Percentiles rank a stretch among this genome's conserved stretches.
phyloP scores from a whole-genome alignment of 2,888 invertebrate genomes.

The Torymus tubicola region DNA sequence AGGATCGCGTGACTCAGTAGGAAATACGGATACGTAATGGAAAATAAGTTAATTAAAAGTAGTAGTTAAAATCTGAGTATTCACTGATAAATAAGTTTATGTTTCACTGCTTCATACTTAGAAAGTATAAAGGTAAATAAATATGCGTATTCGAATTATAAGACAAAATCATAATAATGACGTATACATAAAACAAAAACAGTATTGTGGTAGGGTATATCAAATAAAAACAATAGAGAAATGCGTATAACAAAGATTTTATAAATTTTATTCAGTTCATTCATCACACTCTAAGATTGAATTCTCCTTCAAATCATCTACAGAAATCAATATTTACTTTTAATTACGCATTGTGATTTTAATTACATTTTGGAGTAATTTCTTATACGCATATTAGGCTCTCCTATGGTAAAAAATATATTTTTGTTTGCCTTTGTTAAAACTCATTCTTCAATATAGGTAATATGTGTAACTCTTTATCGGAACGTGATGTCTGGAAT shows the following conservation, averaged over 20 bases:
- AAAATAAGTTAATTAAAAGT: no score
- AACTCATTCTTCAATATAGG: conserved; percentile 18
- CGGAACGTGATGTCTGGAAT: conserved; percentile 10
- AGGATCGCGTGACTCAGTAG: no score
- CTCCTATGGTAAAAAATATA: conserved; percentile 52
- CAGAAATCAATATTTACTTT: conserved; percentile 22
- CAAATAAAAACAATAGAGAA: not conserved
- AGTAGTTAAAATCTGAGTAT: no score
- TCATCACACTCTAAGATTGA: conserved; percentile 56
- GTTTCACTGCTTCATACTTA: no score
- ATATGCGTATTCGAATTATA: conserved; percentile 1
- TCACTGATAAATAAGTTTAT: no score
- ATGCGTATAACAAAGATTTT: conserved; percentile 62
- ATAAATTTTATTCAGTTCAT: conserved; percentile 66
- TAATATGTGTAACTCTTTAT: conserved; percentile 21
- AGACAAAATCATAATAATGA: not conserved
- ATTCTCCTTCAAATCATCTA: conserved; percentile 25
- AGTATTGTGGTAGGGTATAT: not conserved
- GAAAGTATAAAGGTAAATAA: not conserved
- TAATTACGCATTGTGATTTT: conserved; percentile 38
- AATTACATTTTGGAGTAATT: conserved; percentile 7
- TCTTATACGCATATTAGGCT: conserved; percentile 1
- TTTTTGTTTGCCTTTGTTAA: conserved; percentile 28
- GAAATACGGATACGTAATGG: no score
- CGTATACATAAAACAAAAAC: not conserved